Conservation (phyloP, 2,113 vertebrate species). For the Columba livia region DNA sequence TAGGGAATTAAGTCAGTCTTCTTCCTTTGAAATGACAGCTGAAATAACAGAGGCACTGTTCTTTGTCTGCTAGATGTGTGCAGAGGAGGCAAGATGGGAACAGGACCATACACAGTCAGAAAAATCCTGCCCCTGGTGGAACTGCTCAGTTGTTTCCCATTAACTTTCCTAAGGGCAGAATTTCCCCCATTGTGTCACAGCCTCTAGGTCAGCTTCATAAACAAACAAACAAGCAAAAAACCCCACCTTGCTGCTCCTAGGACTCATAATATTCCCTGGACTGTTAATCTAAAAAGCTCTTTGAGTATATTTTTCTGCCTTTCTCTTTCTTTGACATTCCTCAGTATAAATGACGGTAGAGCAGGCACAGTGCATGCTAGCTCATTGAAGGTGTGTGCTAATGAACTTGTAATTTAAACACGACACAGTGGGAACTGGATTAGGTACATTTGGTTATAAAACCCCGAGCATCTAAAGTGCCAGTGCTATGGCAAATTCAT, state of each 20-base stretch:
- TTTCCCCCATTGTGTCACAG: neutral
- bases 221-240: neutral
- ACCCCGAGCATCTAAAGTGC: neutral
- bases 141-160: neutral
- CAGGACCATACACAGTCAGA: neutral
- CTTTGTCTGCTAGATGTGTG: constrained; percentile 4
- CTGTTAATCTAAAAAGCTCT: neutral
- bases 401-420: neutral
- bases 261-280: neutral
- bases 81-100: neutral
- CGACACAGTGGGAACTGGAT: neutral
- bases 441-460: neutral
- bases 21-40: constrained; percentile 45
- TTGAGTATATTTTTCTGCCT: neutral
- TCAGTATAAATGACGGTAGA: neutral
- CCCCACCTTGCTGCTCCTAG: neutral
- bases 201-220: neutral
- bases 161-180: neutral
- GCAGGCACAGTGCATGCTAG: neutral
- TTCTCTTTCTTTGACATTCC: neutral
- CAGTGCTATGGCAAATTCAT: neutral
- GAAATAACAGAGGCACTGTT: constrained; percentile 17
- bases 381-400: neutral
- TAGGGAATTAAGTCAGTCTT: constrained; percentile 44
- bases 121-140: neutral